Evolutionary conservation across 1,140 invertebrate species (phyloP).

Genomic region (Goniozus legneri): DNA sequence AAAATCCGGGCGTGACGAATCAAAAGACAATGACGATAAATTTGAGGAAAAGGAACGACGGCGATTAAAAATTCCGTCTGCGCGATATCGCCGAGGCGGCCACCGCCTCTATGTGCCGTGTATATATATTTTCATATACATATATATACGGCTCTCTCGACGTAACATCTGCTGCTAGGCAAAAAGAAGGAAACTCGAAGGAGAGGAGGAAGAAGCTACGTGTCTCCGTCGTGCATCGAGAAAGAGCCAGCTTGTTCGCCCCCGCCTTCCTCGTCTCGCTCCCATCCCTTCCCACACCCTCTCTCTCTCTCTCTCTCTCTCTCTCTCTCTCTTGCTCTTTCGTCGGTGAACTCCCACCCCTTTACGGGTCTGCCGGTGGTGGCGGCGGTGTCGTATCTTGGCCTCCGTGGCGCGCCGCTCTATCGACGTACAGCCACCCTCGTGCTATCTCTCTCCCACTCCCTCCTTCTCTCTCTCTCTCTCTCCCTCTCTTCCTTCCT

Average conservation of each 20-base stretch:
- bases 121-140: slow-evolving; percentile 13
- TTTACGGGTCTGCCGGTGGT: slow-evolving; percentile 51
- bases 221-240: slow-evolving; percentile 24
- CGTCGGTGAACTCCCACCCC: slow-evolving; percentile 44
- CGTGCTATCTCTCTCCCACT: slow-evolving; percentile 29
- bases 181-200: slow-evolving; percentile 27
- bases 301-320: no score
- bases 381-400: slow-evolving; percentile 55
- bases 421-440: slow-evolving; percentile 53
- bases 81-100: slow-evolving; percentile 12
- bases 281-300: no score
- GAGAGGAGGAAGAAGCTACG: slow-evolving; percentile 19
- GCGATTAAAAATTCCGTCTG: slow-evolving; percentile 49
- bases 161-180: slow-evolving; percentile 43
- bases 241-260: neutral
- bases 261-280: no score
- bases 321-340: no score
- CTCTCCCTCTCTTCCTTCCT: slow-evolving; percentile 17
- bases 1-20: no score
- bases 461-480: slow-evolving; percentile 21
- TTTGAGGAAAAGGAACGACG: slow-evolving; percentile 18
- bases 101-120: slow-evolving; percentile 1
- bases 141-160: slow-evolving; percentile 10
- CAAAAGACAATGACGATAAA: no score
- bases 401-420: slow-evolving; percentile 55